Evolutionary conservation across 1,140 invertebrate genomes (phyloP).

Genomic region (Microplitis mediator): DNA sequence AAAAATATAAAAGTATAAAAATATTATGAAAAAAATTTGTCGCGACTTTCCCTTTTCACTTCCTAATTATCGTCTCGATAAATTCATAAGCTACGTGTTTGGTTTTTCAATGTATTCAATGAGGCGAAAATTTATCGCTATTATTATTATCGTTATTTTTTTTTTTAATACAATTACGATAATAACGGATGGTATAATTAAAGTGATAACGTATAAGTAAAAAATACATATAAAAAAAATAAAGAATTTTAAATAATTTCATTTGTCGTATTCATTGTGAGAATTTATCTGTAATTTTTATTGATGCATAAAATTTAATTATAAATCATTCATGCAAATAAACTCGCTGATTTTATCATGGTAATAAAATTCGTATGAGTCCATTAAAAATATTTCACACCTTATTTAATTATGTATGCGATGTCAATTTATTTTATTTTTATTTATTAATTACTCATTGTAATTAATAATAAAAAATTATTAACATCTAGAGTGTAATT

Average conservation of each 20-base stretch:
- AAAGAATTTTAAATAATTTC: background rate
- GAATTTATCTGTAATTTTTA: background rate
- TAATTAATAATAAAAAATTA: no score
- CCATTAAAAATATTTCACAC: background rate
- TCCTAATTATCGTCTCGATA: slow-evolving; percentile 10
- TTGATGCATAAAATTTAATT: background rate
- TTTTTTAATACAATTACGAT: background rate
- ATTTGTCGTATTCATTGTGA: background rate
- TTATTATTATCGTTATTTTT: no score
- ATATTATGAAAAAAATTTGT: background rate
- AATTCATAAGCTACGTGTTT: background rate
- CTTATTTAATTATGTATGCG: background rate
- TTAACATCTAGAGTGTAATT: no score
- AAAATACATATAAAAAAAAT: background rate
- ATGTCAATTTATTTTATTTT: background rate
- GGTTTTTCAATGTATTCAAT: background rate
- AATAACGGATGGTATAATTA: background rate
- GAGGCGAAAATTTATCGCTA: background rate
- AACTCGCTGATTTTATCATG: background rate
- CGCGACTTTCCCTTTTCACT: background rate
- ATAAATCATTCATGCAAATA: background rate
- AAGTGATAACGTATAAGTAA: background rate
- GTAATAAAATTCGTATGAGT: background rate
- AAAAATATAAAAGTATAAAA: background rate
- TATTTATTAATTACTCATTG: no score